Evolutionary conservation across 2,797 vertebrate species (phyloP).

Genomic region (Echeneis naucrates): DNA sequence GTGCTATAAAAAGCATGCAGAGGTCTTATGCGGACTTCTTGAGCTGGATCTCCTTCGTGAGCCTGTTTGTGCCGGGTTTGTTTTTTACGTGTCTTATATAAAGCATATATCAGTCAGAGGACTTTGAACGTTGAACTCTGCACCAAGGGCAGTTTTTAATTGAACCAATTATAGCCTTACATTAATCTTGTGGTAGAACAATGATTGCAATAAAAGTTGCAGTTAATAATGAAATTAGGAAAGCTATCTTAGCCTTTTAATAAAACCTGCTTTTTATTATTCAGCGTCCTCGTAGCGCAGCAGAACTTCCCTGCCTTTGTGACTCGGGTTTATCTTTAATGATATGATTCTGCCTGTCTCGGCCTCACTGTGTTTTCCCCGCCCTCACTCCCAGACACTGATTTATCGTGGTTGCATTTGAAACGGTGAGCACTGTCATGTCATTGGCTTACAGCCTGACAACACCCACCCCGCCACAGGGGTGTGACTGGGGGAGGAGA

Average conservation of each 20-base stretch:
- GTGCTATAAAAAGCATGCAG: no score
- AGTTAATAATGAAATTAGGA: constrained; percentile 11
- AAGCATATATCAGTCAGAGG: constrained; percentile 1
- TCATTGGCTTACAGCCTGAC: constrained; percentile 69
- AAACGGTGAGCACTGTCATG: constrained; percentile 45
- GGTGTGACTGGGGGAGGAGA: constrained; percentile 52
- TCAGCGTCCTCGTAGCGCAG: neutral
- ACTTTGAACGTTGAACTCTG: constrained; percentile 26
- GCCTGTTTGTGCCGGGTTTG: neutral
- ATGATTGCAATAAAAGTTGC: neutral
- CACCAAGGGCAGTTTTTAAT: constrained; percentile 9
- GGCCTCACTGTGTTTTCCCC: constrained; percentile 17
- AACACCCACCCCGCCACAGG: constrained; percentile 64
- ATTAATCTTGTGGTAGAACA: constrained; percentile 2
- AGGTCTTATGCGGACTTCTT: neutral
- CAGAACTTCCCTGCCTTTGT: constrained; percentile 6
- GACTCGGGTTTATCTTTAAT: constrained; percentile 36
- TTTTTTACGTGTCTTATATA: neutral
- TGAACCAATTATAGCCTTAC: neutral
- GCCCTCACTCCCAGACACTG: constrained; percentile 17
- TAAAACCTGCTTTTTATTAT: neutral
- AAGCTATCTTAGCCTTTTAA: neutral
- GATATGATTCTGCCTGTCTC: neutral
- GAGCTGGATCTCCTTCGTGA: neutral
- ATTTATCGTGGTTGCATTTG: constrained; percentile 55